phyloP scores from a whole-genome alignment of 2,113 vertebrate species.

The Amia ocellicauda region DNA sequence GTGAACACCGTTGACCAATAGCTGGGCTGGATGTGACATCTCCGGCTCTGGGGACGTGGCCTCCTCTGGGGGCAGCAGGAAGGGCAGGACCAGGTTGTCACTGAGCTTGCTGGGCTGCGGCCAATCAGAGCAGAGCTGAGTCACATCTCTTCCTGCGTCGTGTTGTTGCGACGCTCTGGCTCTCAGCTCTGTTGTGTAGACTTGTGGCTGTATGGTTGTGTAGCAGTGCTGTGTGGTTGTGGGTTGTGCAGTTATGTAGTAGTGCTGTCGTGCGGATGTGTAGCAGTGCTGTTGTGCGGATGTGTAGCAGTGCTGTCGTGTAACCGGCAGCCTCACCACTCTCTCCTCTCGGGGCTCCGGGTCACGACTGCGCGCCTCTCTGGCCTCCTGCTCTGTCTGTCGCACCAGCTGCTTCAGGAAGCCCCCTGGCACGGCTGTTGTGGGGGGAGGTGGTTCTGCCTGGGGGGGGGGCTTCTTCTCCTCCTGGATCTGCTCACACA shows the following conservation, averaged over 20 bases:
- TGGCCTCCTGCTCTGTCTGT: constrained; percentile 85
- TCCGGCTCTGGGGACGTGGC: constrained; percentile 56
- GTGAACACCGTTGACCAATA: constrained; percentile 40
- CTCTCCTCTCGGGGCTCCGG: constrained; percentile 62
- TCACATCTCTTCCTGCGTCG: too few relatives aligned
- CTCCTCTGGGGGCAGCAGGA: constrained; percentile 52
- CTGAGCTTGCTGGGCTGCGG: constrained; percentile 57
- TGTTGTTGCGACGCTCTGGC: too few relatives aligned
- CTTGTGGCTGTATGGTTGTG: too few relatives aligned
- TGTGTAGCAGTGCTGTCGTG: too few relatives aligned
- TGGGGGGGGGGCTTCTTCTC: constrained; percentile 72
- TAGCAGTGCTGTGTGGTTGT: too few relatives aligned
- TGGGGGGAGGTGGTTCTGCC: constrained; percentile 62
- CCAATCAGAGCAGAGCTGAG: background rate
- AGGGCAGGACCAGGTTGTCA: constrained; percentile 62
- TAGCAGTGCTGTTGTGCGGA: too few relatives aligned
- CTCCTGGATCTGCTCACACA: constrained; percentile 93
- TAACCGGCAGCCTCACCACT: too few relatives aligned
- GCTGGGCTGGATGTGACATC: constrained; percentile 43
- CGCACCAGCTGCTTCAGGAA: constrained; percentile 93
- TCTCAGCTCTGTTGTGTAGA: too few relatives aligned
- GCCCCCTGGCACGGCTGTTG: constrained; percentile 80
- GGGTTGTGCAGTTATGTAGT: too few relatives aligned
- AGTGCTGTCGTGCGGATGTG: too few relatives aligned
- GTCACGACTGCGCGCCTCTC: constrained; percentile 66